Base-by-base conservation (phyloP, 2,888 invertebrate genomes). In the Elgonia sp. region DNA sequence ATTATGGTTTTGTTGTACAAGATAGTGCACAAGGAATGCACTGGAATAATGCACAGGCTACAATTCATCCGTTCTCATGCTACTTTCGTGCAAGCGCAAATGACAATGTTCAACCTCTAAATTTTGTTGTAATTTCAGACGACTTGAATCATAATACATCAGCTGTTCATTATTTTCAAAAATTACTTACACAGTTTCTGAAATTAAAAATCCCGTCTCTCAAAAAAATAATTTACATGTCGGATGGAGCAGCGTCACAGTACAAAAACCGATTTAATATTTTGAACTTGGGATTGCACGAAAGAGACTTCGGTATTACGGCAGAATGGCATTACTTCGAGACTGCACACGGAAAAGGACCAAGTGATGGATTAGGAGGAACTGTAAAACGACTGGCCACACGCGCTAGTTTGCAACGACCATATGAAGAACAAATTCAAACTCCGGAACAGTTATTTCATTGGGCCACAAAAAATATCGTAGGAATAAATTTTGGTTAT, bases 41-140 rank as follows among this genome's bases (percentile, higher is more conserved):
- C 73, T 89, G 82, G 90, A 86, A 85, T 55, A 86, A 90, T 63
- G 83, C 53, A n/a, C 88, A 89, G 73, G 87, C 83, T 14, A 89
- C 87, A 65, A 42, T 89, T 20, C 89, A 89, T 81, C 86, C 86
- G 67, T 88, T 84, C 42, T 62, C 82, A 10, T 29, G 65, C 21
- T 29, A 29, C 10, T n/a, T 84, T 14, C 21, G 9, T n/a, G n/a
- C n/a, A n/a, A 67, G 1, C n/a, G 6, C 4, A 20, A 67, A 4
- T 14, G 37, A n/a, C n/a, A n/a, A 46, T 67, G 67, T 46, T 20
- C 46, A 20, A 46, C 42, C 42, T 0, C 20, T 67, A 12, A 67
- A 67, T 67, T 67, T 46, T 12, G 42, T 67, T 8, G 37, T 67
- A 0, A 67, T 67, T 20, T 67, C 46, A 9, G 42, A 67, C 12